Evolutionary conservation across 2,888 invertebrate genomes (phyloP).

Genomic region (Scrobipalpa costella): DNA sequence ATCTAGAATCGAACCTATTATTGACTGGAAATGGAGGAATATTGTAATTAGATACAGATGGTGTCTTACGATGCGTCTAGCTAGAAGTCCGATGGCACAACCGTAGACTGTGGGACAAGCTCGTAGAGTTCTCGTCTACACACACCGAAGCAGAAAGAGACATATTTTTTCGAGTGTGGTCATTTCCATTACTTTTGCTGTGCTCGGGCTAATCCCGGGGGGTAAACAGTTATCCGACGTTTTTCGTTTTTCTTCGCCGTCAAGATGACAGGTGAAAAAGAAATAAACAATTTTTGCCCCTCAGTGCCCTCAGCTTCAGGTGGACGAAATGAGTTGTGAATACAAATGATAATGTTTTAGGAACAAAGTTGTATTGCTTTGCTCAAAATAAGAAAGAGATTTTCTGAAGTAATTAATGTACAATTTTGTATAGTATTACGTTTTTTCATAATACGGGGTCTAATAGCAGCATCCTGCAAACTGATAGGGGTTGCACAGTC

Average conservation of each 20-base stretch:
- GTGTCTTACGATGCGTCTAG: too few relatives aligned
- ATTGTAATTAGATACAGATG: too few relatives aligned
- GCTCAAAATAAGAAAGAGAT: neutral
- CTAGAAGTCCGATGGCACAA: too few relatives aligned
- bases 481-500: too few relatives aligned
- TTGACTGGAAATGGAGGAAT: too few relatives aligned
- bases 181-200: neutral
- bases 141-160: neutral
- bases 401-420: too few relatives aligned
- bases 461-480: too few relatives aligned
- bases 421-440: neutral
- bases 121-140: too few relatives aligned
- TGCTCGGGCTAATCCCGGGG: conserved; percentile 23
- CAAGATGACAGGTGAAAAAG: conserved; percentile 33
- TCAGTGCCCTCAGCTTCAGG: neutral
- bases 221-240: conserved; percentile 30
- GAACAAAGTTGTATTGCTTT: neutral
- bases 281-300: conserved; percentile 29
- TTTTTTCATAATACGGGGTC: too few relatives aligned
- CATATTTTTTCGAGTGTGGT: neutral
- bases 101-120: too few relatives aligned
- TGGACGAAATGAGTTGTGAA: conserved; percentile 10
- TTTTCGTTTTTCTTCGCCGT: conserved; percentile 25
- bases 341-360: conserved; percentile 9
- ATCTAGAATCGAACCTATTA: too few relatives aligned